Evolutionary conservation across 2,888 invertebrate species (phyloP).

Genomic region (Asteroscopus sphinx): DNA sequence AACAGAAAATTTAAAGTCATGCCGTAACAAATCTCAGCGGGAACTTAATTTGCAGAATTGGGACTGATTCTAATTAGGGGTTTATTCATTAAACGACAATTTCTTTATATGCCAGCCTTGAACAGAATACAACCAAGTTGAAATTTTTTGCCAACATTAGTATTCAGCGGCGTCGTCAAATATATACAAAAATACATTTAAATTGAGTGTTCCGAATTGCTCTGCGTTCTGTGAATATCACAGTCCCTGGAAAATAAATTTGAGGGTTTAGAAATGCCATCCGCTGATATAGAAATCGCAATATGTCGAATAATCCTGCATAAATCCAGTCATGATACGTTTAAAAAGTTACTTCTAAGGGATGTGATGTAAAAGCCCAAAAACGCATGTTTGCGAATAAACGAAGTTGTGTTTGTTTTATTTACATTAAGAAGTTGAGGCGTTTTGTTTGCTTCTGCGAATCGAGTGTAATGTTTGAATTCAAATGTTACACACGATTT

Average conservation of each 20-base stretch:
- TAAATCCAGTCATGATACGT: constrained; percentile 23
- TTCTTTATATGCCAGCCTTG: constrained; percentile 41
- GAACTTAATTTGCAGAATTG: constrained; percentile 35
- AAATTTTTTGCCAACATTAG: constrained; percentile 43
- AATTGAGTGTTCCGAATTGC: constrained; percentile 46
- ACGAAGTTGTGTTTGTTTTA: constrained; percentile 52
- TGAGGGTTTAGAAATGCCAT: constrained; percentile 12
- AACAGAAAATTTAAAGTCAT: constrained; percentile 33
- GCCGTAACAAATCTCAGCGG: constrained; percentile 30
- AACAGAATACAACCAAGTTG: constrained; percentile 37
- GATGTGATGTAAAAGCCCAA: constrained; percentile 26
- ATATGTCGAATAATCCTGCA: constrained; percentile 25
- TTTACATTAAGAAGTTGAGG: constrained; percentile 47
- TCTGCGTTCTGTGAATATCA: constrained; percentile 28
- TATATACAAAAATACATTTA: constrained; percentile 47
- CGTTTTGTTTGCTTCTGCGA: constrained; percentile 48
- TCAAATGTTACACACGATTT: constrained; percentile 46
- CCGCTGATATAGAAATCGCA: constrained; percentile 33
- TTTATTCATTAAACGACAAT: constrained; percentile 52
- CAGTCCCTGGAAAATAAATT: constrained; percentile 36
- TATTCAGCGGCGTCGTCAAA: constrained; percentile 47
- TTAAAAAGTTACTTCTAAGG: constrained; percentile 17
- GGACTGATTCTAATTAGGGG: constrained; percentile 44
- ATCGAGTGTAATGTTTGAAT: constrained; percentile 54
- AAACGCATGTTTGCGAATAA: constrained; percentile 54